Evolutionary conservation across 2,797 vertebrate species (phyloP), one percentile per base, ranked within the genome.

Genomic region (Oreochromis grahami): DNA sequence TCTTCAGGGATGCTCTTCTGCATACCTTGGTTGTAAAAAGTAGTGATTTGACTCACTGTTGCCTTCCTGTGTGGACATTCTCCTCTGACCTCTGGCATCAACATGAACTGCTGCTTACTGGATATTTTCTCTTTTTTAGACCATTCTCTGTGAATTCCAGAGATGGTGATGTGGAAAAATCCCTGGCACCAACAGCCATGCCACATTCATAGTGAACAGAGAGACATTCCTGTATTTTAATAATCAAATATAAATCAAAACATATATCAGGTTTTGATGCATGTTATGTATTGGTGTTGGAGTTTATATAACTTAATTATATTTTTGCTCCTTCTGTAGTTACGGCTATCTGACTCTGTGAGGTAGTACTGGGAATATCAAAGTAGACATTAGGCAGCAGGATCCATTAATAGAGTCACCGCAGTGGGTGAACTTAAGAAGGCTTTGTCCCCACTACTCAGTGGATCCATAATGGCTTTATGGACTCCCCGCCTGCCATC

Each of bases 401-500:
- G 6, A 10, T 85, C 86, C 80, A 74, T 78, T 78, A 79, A 76
- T 53, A 76, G 68, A 81, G 53, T 2, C 15, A n/a, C 21, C 1
- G 32, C 77, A 36, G 48, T 8, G 53, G 60, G 50, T 83, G 72
- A 83, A 87, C 7, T 63, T 80, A 81, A 84, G 79, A 26, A 51
- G 79, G 77, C 82, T 92, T 78, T 86, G 77, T 68, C 53, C 81
- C 26, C 79, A 51, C 19, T 68, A 41, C 15, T 68, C 52, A 21
- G 68, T 32, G 53, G 83, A 79, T 82, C 84, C 21, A 80, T 86
- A 81, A 86, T 68, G 76, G 55, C 60, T 68, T 60, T 11, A 8
- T 51, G 36, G 48, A 85, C 36, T 78, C 52, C 45, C 87, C 87
- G 84, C 93, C 91, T 12, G 3, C 41, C 58, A 79, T 92, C 90